Evolutionary conservation across 2,113 vertebrate genomes (phyloP).

Genomic region (Sminthopsis crassicaudata): DNA sequence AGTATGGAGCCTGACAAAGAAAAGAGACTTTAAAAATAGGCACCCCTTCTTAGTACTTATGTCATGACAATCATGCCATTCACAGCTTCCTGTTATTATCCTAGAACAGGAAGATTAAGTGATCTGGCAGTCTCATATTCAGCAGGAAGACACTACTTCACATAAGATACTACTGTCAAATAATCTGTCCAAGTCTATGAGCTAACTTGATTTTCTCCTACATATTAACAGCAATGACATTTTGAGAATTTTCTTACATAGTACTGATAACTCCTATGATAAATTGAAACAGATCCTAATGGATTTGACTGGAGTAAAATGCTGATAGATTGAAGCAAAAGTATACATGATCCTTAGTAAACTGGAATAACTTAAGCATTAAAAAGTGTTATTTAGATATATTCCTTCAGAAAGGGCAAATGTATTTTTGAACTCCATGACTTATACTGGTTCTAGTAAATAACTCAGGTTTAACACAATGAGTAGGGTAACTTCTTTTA

Average conservation of each 20-base stretch:
- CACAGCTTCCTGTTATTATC: background rate
- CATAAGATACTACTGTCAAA: too few relatives aligned
- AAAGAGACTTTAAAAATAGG: background rate
- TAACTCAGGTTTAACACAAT: background rate
- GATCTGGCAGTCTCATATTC: background rate
- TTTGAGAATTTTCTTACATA: background rate
- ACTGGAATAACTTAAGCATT: background rate
- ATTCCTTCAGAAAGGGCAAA: background rate
- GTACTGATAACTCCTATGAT: background rate
- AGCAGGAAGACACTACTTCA: background rate
- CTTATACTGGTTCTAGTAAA: background rate
- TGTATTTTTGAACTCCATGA: background rate
- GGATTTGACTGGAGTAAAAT: background rate
- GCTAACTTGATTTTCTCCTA: background rate
- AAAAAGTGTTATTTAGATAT: background rate
- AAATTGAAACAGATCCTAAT: background rate
- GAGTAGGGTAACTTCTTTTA: background rate
- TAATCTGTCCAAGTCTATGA: background rate
- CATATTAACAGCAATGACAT: background rate
- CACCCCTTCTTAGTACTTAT: background rate
- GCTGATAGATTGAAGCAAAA: background rate
- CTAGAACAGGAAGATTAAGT: background rate
- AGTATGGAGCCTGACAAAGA: background rate
- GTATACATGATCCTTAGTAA: too few relatives aligned
- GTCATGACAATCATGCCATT: background rate